Base-by-base conservation (phyloP, 2,888 invertebrate genomes). In the Drosophila niveifrons region DNA sequence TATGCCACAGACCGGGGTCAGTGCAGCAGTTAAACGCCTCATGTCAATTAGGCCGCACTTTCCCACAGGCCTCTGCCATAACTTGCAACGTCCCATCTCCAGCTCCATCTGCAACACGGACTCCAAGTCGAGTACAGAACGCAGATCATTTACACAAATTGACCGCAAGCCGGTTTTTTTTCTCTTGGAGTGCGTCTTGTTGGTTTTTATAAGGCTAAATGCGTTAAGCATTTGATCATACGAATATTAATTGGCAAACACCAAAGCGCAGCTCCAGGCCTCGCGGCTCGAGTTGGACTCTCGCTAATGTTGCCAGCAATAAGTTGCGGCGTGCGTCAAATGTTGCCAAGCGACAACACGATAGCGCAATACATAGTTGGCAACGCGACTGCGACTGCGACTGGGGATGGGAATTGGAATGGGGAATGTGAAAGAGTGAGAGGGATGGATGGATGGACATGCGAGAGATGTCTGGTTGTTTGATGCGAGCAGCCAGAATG, bases 161-260 rank as follows among this genome's bases (percentile, higher is more conserved):
- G 77, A 77, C 80, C 75, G 84, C 71, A 72, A 85, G 88, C 85
- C 88, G 84, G 84, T 85, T 88, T 73, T 56, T 10, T 29, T 8
- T 29, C 9, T 28, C 3, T 44, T 13, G 11, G 15, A 41, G 61
- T 43, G 65, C 66, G 77, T 77, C 82, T 83, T 87, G 86, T 88
- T 88, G 86, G 87, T 88, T 86, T 86, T 76, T 84, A 75, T 87
- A 89, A 75, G 89, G 89, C 86, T 89, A 86, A 86, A 89, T 86
- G 89, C 86, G 86, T 87, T 89, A 86, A 86, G 80, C 86, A 86
- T 89, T 89, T 86, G 86, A 89, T 86, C 86, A 86, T 84, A 87
- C 89, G 89, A 84, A 86, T 89, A 86, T 86, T 86, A 86, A 86
- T 89, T 89, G 86, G 89, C 84, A 76, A 88, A 85, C 85, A 83